phyloP scores from a whole-genome alignment of 2,797 vertebrate species.

The Muraenolepis orangiensis region DNA sequence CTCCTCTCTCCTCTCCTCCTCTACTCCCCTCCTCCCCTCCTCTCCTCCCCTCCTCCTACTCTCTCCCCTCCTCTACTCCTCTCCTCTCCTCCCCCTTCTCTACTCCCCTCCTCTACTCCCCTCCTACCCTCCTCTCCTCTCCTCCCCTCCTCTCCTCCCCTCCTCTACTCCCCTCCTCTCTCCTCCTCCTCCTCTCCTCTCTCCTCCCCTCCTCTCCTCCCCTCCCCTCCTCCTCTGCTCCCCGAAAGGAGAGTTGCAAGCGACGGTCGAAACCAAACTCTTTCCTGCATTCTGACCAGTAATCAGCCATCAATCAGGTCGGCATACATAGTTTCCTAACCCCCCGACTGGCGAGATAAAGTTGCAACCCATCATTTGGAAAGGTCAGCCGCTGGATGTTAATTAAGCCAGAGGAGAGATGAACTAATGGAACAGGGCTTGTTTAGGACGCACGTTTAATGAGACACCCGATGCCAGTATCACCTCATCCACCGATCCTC shows the following conservation, averaged over 20 bases:
- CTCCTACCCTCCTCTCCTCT: neutral
- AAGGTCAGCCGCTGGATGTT: constrained; percentile 81
- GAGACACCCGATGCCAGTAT: constrained; percentile 65
- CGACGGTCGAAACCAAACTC: constrained; percentile 32
- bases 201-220: no score
- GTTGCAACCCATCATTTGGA: constrained; percentile 76
- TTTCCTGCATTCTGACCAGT: constrained; percentile 36
- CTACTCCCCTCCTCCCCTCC: neutral
- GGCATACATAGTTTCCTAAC: constrained; percentile 78
- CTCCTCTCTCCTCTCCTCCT: no score
- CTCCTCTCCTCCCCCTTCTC: no score
- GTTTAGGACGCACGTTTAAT: constrained; percentile 70
- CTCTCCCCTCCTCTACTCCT: no score
- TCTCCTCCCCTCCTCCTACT: no score
- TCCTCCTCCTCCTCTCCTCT: no score
- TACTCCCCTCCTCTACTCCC: no score
- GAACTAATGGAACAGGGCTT: constrained; percentile 74
- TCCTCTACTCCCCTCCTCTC: no score
- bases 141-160: no score
- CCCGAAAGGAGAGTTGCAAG: neutral
- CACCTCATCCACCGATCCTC: constrained; percentile 8
- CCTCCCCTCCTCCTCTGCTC: neutral
- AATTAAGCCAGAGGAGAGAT: constrained; percentile 84
- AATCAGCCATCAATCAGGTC: constrained; percentile 78
- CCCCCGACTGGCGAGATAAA: constrained; percentile 81